Base-by-base conservation (phyloP, 1,140 invertebrate species). In the Lepidurus arcticus region DNA sequence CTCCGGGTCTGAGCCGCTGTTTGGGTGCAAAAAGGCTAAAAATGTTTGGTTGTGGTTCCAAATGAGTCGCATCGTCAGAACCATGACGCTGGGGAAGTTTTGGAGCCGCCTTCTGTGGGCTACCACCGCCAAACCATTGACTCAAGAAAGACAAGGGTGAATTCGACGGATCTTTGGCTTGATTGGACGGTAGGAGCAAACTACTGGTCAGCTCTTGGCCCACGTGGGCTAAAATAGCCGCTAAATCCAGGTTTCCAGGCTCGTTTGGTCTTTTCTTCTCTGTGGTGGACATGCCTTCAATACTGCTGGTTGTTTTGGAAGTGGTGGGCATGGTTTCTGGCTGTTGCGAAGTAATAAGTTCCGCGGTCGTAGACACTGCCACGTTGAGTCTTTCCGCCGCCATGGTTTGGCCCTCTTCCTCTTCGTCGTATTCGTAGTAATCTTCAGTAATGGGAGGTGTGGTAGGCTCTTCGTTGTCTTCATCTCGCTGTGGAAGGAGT, bases 241-340 rank as follows among this genome's bases (percentile, higher is more conserved):
- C 53, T 16, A 65, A 21, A 21, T 65, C 13, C 53, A 65, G 13
- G 53, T 65, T 65, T 65, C 53, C 53, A 13, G 53, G 53, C 53
- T 65, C 53, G 53, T 65, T 65, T 13, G 53, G 53, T 21, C 53
- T 13, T 65, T 65, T 65, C 53, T 65, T 65, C 53, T 65, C 53
- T 21, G 53, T 65, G 53, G 53, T 65, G 53, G 53, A 65, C 53
- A 65, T 65, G 53, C 6, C n/a, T 21, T 65, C 53, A 10, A 47
- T 47, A 34, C 34, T 9, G 16, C 9, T 65, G 53, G 6, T 65
- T 7, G n/a, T 65, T n/a, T 21, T 65, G 16, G 53, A 13, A 13
- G 53, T 65, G 0, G 53, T 65, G 53, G 53, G 53, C 0, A 21
- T 65, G 53, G 53, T 65, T 21, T 65, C 53, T 13, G 53, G 6